Evolutionary conservation across 2,797 vertebrate genomes (phyloP), one percentile per base, ranked within the genome.

Genomic region (Basileuterus tristriatus): DNA sequence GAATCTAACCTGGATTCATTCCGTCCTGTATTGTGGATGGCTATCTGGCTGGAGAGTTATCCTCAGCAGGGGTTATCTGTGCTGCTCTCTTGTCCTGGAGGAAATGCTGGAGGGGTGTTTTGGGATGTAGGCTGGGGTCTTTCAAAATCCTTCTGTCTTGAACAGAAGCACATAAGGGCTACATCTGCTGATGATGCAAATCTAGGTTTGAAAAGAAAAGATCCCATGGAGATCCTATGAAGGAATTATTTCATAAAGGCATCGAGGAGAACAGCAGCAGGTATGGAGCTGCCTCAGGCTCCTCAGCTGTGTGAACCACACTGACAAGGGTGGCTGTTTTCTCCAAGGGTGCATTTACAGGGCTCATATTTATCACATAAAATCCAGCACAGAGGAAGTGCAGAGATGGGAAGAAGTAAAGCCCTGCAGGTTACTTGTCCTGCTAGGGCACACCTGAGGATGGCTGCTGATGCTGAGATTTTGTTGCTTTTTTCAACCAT

Each of bases 31-130:
- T 9, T 39, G 24, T 69, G 27, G 7, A 52, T 78, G 32, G 13
- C 5, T 32, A 8, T 64, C 26, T 83, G 37, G 12, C 13, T 37
- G 37, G 37, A 37, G 37, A 37, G 37, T 37, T 37, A 37, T 37
- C 37, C 37, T 67, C 17, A 36, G 6, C 1, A 22, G 4, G 10
- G 1, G 0, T 60, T 88, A 30, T 46, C 46, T 2, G 0, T 72
- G 27, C 44, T 70, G 34, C 26, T 69, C 3, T 44, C 47, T 69
- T 72, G 8, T 23, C 15, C 52, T 55, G 23, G 36, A 72, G 14
- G 15, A 55, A 76, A 24, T 76, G 14, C 43, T 43, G 14, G 27
- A 76, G 22, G 15, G 63, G 5, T 14, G 21, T 3, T 53, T 17
- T 74, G 34, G 34, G 55, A 56, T 68, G 23, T 49, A 52, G 16